Percentiles rank a stretch among this genome's conserved stretches.
Conservation (phyloP, 2,888 invertebrate genomes). For the Rhodophaea formosa region DNA sequence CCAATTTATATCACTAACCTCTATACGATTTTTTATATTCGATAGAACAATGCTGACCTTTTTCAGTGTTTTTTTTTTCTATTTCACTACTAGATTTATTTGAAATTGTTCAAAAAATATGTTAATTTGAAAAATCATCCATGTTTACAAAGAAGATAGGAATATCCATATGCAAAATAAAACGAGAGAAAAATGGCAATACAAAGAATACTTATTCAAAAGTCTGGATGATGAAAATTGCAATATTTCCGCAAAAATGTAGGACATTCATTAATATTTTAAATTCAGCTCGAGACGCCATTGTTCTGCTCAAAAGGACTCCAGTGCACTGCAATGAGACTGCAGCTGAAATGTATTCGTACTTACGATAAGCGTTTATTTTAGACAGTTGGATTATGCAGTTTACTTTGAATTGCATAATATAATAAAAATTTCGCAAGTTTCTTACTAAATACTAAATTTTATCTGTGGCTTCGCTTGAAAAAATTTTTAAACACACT, state of each 20-base stretch:
- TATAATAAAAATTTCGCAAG: no score
- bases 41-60: no score
- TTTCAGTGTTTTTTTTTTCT: no score
- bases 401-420: neutral
- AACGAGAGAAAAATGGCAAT: neutral
- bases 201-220: neutral
- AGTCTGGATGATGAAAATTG: constrained; percentile 5
- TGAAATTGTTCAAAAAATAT: no score
- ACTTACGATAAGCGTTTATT: constrained; percentile 12
- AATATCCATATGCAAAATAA: neutral
- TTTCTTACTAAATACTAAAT: no score
- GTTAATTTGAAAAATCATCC: no score
- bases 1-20: no score
- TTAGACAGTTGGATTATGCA: neutral
- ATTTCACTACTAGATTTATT: no score
- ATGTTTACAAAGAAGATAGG: no score
- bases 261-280: constrained; percentile 19
- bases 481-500: no score
- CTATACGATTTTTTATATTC: no score
- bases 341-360: constrained; percentile 13
- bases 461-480: no score
- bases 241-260: constrained; percentile 13
- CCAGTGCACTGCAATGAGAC: neutral
- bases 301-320: constrained; percentile 15
- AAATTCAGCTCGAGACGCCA: constrained; percentile 8